Conservation (phyloP, 2,113 vertebrate species). For the Triplophysa rosa region DNA sequence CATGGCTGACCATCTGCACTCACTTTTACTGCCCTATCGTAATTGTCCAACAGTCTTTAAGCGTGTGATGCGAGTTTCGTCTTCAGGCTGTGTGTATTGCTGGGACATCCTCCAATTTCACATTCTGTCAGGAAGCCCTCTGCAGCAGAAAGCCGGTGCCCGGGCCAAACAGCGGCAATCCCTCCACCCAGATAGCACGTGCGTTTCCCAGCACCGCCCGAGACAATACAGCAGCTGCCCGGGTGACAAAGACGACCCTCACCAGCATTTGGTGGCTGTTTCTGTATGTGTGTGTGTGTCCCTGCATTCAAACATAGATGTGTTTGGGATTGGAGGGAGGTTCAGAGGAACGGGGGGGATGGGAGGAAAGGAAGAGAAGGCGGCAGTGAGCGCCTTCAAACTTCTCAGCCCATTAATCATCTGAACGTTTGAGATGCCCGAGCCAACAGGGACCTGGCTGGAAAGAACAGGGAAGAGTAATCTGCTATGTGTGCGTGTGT, state of each 20-base stretch:
- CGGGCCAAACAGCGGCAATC: slow-evolving; percentile 22
- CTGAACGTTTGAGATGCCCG: slow-evolving; percentile 43
- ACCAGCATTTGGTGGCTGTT: slow-evolving; percentile 47
- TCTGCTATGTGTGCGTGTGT: slow-evolving; percentile 34
- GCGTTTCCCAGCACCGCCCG: slow-evolving; percentile 66
- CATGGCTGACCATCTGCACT: slow-evolving; percentile 6
- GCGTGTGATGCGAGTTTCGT: background rate
- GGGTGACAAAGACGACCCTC: slow-evolving; percentile 60
- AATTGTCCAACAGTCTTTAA: background rate
- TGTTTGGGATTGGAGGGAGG: slow-evolving; percentile 36
- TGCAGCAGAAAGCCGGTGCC: background rate
- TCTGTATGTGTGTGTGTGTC: background rate
- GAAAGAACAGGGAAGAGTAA: slow-evolving; percentile 54
- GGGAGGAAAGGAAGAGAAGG: slow-evolving; percentile 49
- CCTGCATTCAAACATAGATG: slow-evolving; percentile 46
- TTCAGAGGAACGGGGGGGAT: slow-evolving; percentile 54
- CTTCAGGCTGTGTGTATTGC: background rate
- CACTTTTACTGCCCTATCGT: slow-evolving; percentile 5
- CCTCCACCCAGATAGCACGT: slow-evolving; percentile 54
- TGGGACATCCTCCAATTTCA: slow-evolving; percentile 42
- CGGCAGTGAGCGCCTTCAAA: slow-evolving; percentile 46
- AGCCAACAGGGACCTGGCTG: slow-evolving; percentile 54
- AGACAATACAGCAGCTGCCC: slow-evolving; percentile 73
- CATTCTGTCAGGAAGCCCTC: slow-evolving; percentile 21
- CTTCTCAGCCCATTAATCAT: slow-evolving; percentile 66